A percentile compares a stretch with the other conserved stretches of the same genome.
Evolutionary conservation across 1,140 invertebrate species (phyloP).

Genomic region (Grapholita molesta): DNA sequence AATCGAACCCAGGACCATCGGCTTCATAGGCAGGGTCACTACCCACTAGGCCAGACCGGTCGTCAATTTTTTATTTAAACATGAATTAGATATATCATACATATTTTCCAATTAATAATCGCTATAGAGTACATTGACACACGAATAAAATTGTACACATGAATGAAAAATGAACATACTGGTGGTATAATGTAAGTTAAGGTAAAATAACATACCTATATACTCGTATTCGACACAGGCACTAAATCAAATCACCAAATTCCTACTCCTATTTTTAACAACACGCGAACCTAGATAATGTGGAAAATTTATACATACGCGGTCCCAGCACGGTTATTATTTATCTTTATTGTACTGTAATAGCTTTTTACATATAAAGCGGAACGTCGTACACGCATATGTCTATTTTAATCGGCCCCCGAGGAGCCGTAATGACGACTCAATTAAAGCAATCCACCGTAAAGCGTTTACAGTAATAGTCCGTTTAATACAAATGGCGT

Average conservation of each 20-base stretch:
- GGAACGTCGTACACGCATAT: slow-evolving; percentile 12
- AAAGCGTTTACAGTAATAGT: slow-evolving; percentile 67
- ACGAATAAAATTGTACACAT: too few species aligned
- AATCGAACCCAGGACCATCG: too few species aligned
- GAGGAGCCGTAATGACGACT: slow-evolving; percentile 51
- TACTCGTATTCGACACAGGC: neutral
- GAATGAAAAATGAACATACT: too few species aligned
- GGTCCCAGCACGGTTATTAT: slow-evolving; percentile 16
- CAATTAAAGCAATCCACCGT: slow-evolving; percentile 58
- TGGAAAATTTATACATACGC: slow-evolving; percentile 5
- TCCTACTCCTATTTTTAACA: slow-evolving; percentile 5
- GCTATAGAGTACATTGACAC: too few species aligned
- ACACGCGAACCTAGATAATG: slow-evolving; percentile 10
- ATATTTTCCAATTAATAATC: too few species aligned
- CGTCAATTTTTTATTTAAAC: too few species aligned
- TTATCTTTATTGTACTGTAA: slow-evolving; percentile 14
- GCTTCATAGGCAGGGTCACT: too few species aligned
- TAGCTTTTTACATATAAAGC: slow-evolving; percentile 14
- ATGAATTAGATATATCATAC: too few species aligned
- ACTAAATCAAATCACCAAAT: slow-evolving; percentile 6
- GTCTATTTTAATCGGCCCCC: slow-evolving; percentile 28
- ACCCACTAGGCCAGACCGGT: too few species aligned
- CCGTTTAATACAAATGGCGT: slow-evolving; percentile 60
- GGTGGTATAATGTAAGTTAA: neutral
- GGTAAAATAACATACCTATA: neutral